Evolutionary conservation across 2,113 vertebrate genomes (phyloP).

Genomic region (Antechinus stuartii): DNA sequence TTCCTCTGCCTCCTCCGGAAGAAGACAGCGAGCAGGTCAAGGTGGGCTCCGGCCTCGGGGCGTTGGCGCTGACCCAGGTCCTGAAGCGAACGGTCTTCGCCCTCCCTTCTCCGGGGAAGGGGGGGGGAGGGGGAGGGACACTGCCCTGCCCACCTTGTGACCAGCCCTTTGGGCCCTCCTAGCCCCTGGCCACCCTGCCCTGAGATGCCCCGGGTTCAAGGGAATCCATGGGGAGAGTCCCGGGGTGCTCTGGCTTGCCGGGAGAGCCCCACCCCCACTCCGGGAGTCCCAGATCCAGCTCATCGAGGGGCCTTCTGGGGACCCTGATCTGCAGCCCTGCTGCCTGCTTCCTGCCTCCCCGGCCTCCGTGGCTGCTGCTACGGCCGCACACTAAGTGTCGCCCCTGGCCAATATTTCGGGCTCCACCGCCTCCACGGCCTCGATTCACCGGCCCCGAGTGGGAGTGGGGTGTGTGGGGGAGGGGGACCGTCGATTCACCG

Average conservation of each 20-base stretch:
- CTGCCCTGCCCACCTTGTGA: not conserved
- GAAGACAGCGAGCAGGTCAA: constrained; percentile 68
- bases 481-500: too few relatives aligned
- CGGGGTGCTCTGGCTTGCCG: not conserved
- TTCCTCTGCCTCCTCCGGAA: constrained; percentile 66
- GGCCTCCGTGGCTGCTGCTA: not conserved
- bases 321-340: not conserved
- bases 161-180: not conserved
- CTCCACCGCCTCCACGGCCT: not conserved
- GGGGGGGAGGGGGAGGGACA: not conserved
- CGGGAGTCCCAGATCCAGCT: not conserved
- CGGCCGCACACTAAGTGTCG: not conserved
- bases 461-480: too few relatives aligned
- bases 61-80: not conserved
- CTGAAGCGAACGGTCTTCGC: not conserved
- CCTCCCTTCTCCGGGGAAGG: not conserved
- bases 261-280: not conserved
- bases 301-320: not conserved
- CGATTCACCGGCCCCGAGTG: too few relatives aligned
- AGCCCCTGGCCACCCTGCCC: not conserved
- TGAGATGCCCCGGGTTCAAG: not conserved
- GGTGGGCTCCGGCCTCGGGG: constrained; percentile 38
- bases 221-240: not conserved
- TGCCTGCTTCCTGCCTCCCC: not conserved
- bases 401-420: not conserved